phyloP scores from a whole-genome alignment of 2,797 vertebrate species.

The Danio jaintianensis region DNA sequence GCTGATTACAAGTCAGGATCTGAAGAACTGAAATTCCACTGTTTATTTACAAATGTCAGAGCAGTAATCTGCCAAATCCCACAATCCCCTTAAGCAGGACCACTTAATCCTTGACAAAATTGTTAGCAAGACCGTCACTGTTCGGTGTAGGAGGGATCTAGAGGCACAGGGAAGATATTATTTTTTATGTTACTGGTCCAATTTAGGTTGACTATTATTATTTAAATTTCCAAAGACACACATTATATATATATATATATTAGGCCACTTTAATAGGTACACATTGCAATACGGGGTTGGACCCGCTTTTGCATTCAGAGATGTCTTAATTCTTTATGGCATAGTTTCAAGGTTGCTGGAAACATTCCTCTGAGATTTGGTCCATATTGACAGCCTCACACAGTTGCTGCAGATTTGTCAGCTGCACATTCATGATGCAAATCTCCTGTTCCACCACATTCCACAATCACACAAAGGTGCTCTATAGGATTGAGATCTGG shows the following conservation, averaged over 20 bases:
- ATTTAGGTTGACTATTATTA: slow-evolving; percentile 1
- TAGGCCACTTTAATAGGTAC: too few species aligned
- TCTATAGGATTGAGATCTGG: too few species aligned
- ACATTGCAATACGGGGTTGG: too few species aligned
- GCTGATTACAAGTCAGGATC: slow-evolving; percentile 70
- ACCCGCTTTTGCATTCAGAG: too few species aligned
- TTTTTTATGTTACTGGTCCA: slow-evolving; percentile 5
- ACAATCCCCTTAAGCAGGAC: slow-evolving; percentile 78
- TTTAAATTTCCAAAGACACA: not conserved
- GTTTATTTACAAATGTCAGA: slow-evolving; percentile 77
- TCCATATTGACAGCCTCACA: too few species aligned
- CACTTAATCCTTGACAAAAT: slow-evolving; percentile 73
- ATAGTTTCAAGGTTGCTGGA: too few species aligned
- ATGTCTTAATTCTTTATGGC: too few species aligned
- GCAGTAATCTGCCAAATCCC: slow-evolving; percentile 77
- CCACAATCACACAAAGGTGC: too few species aligned
- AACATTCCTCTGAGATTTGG: too few species aligned
- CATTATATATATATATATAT: not conserved
- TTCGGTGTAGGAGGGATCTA: slow-evolving; percentile 60
- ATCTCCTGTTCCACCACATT: too few species aligned
- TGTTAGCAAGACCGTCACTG: slow-evolving; percentile 63
- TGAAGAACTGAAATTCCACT: slow-evolving; percentile 76
- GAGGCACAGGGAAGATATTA: slow-evolving; percentile 11
- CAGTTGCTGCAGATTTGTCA: too few species aligned
- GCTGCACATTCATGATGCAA: too few species aligned